A percentile compares a stretch with the other conserved stretches of the same genome.
phyloP scores from a whole-genome alignment of 2,888 invertebrate species.

The Allolobophora icterica region DNA sequence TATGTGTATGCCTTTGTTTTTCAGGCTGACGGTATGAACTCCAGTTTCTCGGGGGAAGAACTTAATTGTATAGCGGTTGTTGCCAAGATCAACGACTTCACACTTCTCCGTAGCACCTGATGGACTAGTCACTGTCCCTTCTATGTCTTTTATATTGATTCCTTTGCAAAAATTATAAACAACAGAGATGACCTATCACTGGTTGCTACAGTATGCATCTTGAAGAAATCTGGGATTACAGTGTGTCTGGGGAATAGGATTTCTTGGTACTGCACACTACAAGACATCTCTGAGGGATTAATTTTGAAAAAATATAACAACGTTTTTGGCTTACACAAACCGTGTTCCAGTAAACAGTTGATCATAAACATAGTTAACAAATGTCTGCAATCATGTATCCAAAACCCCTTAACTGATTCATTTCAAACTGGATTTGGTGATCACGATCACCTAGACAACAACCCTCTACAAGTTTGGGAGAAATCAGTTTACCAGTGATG shows the following conservation, averaged over 20 bases:
- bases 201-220: neutral
- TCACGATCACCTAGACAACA: too few species aligned
- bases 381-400: neutral
- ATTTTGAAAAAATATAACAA: neutral
- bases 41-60: constrained; percentile 82
- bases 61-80: constrained; percentile 56
- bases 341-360: neutral
- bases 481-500: neutral
- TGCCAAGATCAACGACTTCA: constrained; percentile 81
- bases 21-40: constrained; percentile 94
- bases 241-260: neutral
- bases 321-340: neutral
- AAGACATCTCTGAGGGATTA: too few species aligned
- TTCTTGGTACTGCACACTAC: neutral
- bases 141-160: constrained; percentile 89
- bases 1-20: constrained; percentile 95
- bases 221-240: neutral
- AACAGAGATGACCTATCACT: neutral
- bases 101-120: constrained; percentile 92
- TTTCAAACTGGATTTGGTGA: too few species aligned
- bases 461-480: neutral
- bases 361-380: neutral
- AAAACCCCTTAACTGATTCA: neutral
- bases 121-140: constrained; percentile 91
- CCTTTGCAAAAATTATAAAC: constrained; percentile 67